Percentiles rank a stretch among this genome's conserved stretches.
phyloP scores from a whole-genome alignment of 2,888 invertebrate genomes.

The Drosophila multiciliata region DNA sequence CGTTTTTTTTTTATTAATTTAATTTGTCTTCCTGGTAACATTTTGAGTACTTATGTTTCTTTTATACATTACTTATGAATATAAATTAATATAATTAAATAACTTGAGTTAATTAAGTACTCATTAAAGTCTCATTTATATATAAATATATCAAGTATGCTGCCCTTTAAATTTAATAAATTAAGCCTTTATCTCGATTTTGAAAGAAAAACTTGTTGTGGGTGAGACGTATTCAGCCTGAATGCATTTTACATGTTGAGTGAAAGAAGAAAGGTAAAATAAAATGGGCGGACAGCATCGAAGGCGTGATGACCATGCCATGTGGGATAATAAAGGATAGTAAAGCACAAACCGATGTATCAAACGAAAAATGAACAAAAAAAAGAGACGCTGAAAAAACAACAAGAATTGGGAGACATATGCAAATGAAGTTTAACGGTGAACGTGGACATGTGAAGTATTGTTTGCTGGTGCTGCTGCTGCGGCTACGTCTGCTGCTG shows the following conservation, averaged over 20 bases:
- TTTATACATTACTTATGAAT: neutral
- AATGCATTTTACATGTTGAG: conserved; percentile 32
- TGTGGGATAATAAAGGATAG: conserved; percentile 1
- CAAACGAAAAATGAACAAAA: neutral
- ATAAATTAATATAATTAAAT: neutral
- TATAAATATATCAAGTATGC: neutral
- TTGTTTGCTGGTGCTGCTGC: neutral
- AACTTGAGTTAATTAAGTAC: too few relatives aligned
- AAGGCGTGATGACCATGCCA: conserved; percentile 18
- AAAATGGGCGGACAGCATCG: conserved; percentile 21
- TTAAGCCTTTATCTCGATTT: neutral
- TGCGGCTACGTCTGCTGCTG: too few relatives aligned
- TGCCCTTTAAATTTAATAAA: neutral
- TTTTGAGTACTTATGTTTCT: neutral
- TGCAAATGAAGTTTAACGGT: conserved; percentile 44
- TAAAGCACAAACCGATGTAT: conserved; percentile 4
- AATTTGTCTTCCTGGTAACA: neutral
- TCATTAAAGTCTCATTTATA: neutral
- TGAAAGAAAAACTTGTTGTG: neutral
- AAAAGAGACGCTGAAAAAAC: neutral
- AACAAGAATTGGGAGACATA: conserved; percentile 18
- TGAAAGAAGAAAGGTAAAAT: conserved; percentile 12
- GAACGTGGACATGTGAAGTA: conserved; percentile 30
- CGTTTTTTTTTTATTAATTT: neutral
- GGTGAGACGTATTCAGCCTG: conserved; percentile 28